Evolutionary conservation across 2,888 invertebrate genomes (phyloP), one percentile per base, ranked within the genome.

Genomic region (Priocnemis perturbator): DNA sequence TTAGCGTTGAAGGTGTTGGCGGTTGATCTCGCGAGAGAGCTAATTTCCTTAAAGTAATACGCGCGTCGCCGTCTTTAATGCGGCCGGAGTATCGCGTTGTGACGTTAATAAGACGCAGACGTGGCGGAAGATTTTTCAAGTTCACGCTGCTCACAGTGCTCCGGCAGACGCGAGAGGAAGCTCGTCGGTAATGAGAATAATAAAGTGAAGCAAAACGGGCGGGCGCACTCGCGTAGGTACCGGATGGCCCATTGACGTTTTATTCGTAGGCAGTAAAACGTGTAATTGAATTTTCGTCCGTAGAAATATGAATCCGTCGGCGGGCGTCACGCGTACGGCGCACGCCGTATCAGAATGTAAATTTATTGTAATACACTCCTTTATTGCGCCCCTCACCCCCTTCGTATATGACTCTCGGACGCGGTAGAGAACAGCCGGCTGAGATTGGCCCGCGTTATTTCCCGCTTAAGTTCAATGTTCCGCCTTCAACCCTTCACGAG

Each of bases 311-410:
- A 45, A 3, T 62, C 23, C 23, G 17, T 26, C 26, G 45, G 20
- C 56, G 14, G 21, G 63, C 5, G 60, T 5, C 14, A 20, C 44
- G 59, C 20, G n/a, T 19, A 30, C 60, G 15, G 2, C 14, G 4
- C 20, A n/a, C 37, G 21, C 30, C 64, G 21, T 50, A 57, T 64
- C n/a, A 45, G 47, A 55, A 67, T 61, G 60, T 67, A 67, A 60
- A 67, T 61, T 67, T 67, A 61, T 61, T 56, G 61, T 61, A 67
- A 67, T 61, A 48, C 30, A 4, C 15, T 23, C 56, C 66, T 67
- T 56, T 61, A 45, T 37, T 53, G 66, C 37, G 26, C 53, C 19
- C 17, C 45, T 48, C 47, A 23, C 23, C 48, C 23, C 37, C 57
- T 48, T 19, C 20, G 20, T 48, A 23, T 56, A n/a, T 20, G 55